Conservation (phyloP, 2,888 invertebrate genomes). For the Nymphalis urticae region DNA sequence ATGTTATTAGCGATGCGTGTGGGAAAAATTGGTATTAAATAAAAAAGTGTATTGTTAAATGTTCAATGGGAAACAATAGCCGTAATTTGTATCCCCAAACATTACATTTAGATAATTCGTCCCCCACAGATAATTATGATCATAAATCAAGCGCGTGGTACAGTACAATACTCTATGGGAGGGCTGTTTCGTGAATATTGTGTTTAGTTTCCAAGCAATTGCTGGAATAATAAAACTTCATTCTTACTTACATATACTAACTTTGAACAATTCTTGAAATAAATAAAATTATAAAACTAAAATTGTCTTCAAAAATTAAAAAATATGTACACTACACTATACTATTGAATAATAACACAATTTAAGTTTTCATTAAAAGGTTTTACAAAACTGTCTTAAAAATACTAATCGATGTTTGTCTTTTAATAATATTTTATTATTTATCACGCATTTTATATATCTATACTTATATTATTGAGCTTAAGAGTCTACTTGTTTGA, state of each 20-base stretch:
- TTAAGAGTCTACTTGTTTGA: no score
- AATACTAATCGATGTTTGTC: no score
- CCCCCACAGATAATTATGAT: conserved; percentile 57
- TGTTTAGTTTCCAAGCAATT: conserved; percentile 26
- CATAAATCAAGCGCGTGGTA: conserved; percentile 57
- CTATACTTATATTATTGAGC: no score
- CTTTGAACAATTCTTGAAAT: no score
- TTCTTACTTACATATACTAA: neutral
- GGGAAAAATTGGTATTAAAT: conserved; percentile 41
- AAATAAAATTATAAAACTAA: no score
- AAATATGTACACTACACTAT: no score
- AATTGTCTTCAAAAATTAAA: neutral
- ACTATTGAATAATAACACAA: no score
- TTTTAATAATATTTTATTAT: no score
- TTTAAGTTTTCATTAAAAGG: no score
- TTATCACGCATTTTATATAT: no score
- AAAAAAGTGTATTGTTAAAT: conserved; percentile 46
- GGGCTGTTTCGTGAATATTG: conserved; percentile 31
- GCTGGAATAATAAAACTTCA: conserved; percentile 1
- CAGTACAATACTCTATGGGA: conserved; percentile 35
- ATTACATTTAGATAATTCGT: conserved; percentile 52
- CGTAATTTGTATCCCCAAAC: conserved; percentile 53
- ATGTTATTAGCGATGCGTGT: conserved; percentile 17
- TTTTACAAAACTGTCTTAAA: no score
- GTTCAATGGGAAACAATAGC: conserved; percentile 53